Evolutionary conservation across 2,888 invertebrate genomes (phyloP).

Genomic region (Pegoplata infirma): DNA sequence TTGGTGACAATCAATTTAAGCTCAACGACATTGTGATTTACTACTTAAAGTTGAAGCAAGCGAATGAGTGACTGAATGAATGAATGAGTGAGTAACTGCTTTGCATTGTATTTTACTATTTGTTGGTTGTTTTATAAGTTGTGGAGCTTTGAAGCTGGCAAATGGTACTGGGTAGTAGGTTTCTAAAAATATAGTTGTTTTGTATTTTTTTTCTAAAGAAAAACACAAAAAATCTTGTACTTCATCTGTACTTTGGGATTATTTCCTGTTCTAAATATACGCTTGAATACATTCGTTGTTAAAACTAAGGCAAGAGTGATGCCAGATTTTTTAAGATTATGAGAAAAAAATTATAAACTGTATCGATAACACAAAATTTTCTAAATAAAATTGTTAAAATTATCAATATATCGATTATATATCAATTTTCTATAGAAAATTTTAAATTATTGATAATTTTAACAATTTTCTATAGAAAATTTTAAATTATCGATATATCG

Average conservation of each 20-base stretch:
- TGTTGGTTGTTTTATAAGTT: conserved; percentile 27
- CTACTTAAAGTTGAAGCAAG: conserved; percentile 18
- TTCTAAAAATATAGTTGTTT: conserved; percentile 44
- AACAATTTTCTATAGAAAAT: too few relatives aligned
- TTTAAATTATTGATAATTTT: too few relatives aligned
- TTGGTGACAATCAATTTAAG: conserved; percentile 64
- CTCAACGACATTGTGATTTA: conserved; percentile 63
- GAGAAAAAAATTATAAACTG: too few relatives aligned
- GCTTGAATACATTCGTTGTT: conserved; percentile 33
- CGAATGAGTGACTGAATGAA: conserved; percentile 6
- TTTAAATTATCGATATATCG: too few relatives aligned
- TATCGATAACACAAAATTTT: too few relatives aligned
- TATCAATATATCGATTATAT: too few relatives aligned
- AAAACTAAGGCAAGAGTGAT: background rate
- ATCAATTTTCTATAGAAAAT: too few relatives aligned
- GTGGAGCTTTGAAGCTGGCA: conserved; percentile 21
- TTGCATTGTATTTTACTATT: background rate
- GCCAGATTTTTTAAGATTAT: too few relatives aligned
- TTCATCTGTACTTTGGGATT: conserved; percentile 22
- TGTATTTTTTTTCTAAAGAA: background rate
- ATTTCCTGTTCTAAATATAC: conserved; percentile 46
- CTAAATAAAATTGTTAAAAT: too few relatives aligned
- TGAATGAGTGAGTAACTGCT: conserved; percentile 22
- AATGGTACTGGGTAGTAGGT: background rate
- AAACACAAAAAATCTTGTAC: conserved; percentile 1